A percentile compares a stretch with the other conserved stretches of the same genome.
Evolutionary conservation across 2,797 vertebrate species (phyloP).

Genomic region (Aulostomus chinensis): DNA sequence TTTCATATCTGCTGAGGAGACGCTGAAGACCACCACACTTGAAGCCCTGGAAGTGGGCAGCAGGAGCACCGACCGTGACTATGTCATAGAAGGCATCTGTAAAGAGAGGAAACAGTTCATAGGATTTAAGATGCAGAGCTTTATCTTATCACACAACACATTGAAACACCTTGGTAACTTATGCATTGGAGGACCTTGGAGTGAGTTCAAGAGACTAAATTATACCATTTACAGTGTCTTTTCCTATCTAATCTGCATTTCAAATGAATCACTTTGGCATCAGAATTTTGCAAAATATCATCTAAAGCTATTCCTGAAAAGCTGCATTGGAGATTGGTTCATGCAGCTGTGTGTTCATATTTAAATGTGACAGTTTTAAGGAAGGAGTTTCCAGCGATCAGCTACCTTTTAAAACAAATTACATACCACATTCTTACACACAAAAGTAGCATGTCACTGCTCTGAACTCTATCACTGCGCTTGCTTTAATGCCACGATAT

Average conservation of each 20-base stretch:
- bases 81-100: slow-evolving; percentile 93
- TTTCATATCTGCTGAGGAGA: slow-evolving; percentile 90
- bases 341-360: background rate
- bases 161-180: slow-evolving; percentile 1
- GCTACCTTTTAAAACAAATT: background rate
- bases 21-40: slow-evolving; percentile 94
- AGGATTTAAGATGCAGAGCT: background rate
- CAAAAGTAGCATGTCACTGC: background rate
- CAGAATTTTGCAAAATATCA: background rate
- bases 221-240: background rate
- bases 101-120: slow-evolving; percentile 42
- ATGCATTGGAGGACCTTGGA: background rate
- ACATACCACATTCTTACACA: background rate
- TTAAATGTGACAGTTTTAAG: background rate
- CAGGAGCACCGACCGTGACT: slow-evolving; percentile 94
- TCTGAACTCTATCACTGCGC: too few species aligned
- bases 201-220: background rate
- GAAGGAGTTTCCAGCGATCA: background rate
- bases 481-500: slow-evolving; percentile 1
- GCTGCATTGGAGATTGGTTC: too few species aligned
- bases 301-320: background rate
- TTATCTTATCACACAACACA: background rate
- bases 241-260: background rate
- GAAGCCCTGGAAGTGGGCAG: slow-evolving; percentile 97
- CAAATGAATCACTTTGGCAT: background rate